These are phyloP conservation scores for Subacronicta megacephala DNA, from an alignment of 2,888 invertebrate species.

Conservation along the genomic window DNA sequence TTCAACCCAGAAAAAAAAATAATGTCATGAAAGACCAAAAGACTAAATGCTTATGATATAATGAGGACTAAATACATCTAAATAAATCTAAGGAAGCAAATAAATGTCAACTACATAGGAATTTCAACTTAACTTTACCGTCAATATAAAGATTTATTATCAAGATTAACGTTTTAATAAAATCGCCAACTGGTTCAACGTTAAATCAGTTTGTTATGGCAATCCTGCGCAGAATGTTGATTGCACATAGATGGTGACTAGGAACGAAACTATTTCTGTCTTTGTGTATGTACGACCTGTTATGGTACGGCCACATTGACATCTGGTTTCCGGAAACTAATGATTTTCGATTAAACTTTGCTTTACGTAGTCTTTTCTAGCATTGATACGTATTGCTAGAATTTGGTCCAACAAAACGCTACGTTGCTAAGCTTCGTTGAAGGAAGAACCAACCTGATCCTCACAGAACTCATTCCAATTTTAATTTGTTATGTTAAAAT, in stretches of 20 bases:
- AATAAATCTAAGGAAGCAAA: too few relatives aligned
- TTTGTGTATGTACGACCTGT: constrained; percentile 40
- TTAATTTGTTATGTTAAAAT: too few relatives aligned
- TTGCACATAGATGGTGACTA: constrained; percentile 51
- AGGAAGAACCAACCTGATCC: not conserved
- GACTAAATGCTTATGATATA: too few relatives aligned
- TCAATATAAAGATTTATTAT: constrained; percentile 15
- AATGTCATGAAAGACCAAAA: too few relatives aligned
- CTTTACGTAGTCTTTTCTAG: too few relatives aligned
- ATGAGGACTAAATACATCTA: too few relatives aligned
- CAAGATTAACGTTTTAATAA: constrained; percentile 11
- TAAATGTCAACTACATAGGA: too few relatives aligned
- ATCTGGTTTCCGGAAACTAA: constrained; percentile 41
- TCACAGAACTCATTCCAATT: too few relatives aligned
- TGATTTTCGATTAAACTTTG: constrained; percentile 6
- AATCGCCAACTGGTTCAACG: constrained; percentile 19
- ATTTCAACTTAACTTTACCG: too few relatives aligned
- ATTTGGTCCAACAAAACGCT: too few relatives aligned
- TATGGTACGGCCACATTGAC: constrained; percentile 33
- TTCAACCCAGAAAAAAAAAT: too few relatives aligned
- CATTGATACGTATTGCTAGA: too few relatives aligned
- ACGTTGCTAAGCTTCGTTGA: not conserved
- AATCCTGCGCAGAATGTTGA: constrained; percentile 51
- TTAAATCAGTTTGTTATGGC: constrained; percentile 36
- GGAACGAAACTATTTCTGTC: constrained; percentile 44